Percentiles rank a stretch among this genome's conserved stretches.
phyloP scores from a whole-genome alignment of 2,888 invertebrate genomes.

The Eristalis pertinax region DNA sequence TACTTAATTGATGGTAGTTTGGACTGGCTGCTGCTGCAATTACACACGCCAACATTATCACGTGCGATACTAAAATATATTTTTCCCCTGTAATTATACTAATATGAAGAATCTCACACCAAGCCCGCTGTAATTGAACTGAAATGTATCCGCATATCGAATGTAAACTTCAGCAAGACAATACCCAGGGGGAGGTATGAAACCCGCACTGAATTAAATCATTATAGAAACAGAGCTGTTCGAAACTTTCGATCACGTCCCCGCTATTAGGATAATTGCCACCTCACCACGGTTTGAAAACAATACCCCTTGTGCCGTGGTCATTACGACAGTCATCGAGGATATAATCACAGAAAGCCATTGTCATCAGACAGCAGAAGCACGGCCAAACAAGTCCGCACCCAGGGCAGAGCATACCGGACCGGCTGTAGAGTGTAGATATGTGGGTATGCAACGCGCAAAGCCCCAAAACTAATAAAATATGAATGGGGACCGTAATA shows the following conservation, averaged over 20 bases:
- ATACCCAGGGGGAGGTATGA: neutral
- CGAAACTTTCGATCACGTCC: slow-evolving; percentile 32
- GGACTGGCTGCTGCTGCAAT: neutral
- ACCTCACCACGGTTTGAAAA: neutral
- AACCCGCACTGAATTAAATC: slow-evolving; percentile 2
- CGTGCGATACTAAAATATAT: neutral
- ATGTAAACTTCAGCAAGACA: neutral
- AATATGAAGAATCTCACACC: neutral
- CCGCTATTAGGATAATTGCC: slow-evolving; percentile 45
- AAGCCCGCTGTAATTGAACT: neutral
- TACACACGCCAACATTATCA: neutral
- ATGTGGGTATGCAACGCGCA: neutral
- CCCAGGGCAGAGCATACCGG: neutral
- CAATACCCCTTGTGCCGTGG: neutral
- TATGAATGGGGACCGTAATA: slow-evolving; percentile 39
- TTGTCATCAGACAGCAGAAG: slow-evolving; percentile 11
- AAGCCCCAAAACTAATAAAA: slow-evolving; percentile 39
- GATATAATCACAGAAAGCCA: slow-evolving; percentile 14
- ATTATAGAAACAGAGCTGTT: slow-evolving; percentile 19
- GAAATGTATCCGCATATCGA: neutral
- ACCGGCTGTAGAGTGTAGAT: too few species aligned
- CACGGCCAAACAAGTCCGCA: neutral
- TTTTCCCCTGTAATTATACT: neutral
- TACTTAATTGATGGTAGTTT: too few species aligned
- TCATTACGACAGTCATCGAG: slow-evolving; percentile 35